Conservation (phyloP, 2,797 vertebrate genomes). For the Characodon lateralis region DNA sequence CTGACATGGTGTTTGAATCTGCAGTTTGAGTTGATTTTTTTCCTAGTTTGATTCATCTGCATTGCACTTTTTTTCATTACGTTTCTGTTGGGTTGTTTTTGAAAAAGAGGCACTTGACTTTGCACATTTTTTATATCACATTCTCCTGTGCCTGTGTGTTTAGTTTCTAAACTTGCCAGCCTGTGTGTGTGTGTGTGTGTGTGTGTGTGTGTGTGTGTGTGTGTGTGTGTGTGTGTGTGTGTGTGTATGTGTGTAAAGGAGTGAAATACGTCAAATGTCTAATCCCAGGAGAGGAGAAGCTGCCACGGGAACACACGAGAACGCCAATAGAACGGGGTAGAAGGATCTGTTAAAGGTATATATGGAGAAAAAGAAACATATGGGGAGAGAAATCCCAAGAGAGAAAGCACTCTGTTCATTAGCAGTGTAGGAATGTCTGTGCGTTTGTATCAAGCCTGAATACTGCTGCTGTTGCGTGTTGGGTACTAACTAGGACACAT, state of each 20-base stretch:
- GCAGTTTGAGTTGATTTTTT: not conserved
- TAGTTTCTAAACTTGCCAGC: slow-evolving; percentile 18
- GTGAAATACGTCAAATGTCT: slow-evolving; percentile 52
- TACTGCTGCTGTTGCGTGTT: slow-evolving; percentile 18
- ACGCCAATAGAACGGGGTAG: slow-evolving; percentile 14
- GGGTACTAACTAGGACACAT: slow-evolving; percentile 70
- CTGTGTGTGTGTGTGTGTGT: not conserved
- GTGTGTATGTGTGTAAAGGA: slow-evolving; percentile 18
- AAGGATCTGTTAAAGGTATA: slow-evolving; percentile 37
- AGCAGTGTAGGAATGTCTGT: slow-evolving; percentile 37
- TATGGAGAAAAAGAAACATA: slow-evolving; percentile 31
- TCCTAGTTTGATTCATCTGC: not conserved
- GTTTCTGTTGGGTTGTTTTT: slow-evolving; percentile 18
- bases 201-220: slow-evolving; percentile 3
- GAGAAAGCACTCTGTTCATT: slow-evolving; percentile 68
- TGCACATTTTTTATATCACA: slow-evolving; percentile 14
- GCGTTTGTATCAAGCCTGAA: slow-evolving; percentile 16
- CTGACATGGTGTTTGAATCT: not conserved
- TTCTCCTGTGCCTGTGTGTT: not conserved
- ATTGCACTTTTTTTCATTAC: slow-evolving; percentile 34
- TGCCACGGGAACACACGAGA: slow-evolving; percentile 47
- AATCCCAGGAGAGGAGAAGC: slow-evolving; percentile 41
- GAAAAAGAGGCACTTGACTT: slow-evolving; percentile 9
- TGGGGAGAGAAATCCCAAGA: slow-evolving; percentile 57
- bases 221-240: slow-evolving; percentile 2